phyloP scores from a whole-genome alignment of 2,797 vertebrate species.

The Decapterus maruadsi region DNA sequence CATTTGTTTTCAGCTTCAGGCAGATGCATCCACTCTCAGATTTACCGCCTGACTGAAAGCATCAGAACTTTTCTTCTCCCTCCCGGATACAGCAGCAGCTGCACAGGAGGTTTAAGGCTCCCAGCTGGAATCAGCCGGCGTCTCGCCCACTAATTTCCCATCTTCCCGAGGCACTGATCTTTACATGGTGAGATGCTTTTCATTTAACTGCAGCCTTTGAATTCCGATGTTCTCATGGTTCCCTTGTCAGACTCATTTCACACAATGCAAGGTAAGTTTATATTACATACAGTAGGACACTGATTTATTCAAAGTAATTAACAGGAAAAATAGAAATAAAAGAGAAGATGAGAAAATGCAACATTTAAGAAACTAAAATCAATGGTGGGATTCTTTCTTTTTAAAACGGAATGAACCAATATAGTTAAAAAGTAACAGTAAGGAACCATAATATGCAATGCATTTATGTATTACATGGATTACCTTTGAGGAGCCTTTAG shows the following conservation, averaged over 20 bases:
- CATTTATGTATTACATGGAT: too few relatives aligned
- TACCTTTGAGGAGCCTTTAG: too few relatives aligned
- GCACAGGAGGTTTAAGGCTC: background rate
- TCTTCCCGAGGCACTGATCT: background rate
- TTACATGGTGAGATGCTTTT: background rate
- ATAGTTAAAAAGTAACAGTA: too few relatives aligned
- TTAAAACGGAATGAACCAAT: too few relatives aligned
- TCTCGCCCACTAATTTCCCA: background rate
- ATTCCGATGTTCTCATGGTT: background rate
- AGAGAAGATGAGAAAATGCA: too few relatives aligned
- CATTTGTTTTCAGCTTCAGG: background rate
- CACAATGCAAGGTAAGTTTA: background rate
- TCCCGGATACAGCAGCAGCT: background rate
- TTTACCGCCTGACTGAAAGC: conserved; percentile 24
- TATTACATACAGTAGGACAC: too few relatives aligned
- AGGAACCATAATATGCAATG: too few relatives aligned
- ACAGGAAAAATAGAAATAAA: too few relatives aligned
- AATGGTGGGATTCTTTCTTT: too few relatives aligned
- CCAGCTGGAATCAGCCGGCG: background rate
- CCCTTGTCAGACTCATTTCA: background rate
- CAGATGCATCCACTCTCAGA: background rate
- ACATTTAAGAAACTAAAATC: too few relatives aligned
- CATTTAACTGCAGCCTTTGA: background rate
- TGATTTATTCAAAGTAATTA: too few relatives aligned
- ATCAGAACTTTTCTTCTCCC: background rate